phyloP scores from a whole-genome alignment of 2,797 vertebrate genomes.

The Caiman crocodilus region DNA sequence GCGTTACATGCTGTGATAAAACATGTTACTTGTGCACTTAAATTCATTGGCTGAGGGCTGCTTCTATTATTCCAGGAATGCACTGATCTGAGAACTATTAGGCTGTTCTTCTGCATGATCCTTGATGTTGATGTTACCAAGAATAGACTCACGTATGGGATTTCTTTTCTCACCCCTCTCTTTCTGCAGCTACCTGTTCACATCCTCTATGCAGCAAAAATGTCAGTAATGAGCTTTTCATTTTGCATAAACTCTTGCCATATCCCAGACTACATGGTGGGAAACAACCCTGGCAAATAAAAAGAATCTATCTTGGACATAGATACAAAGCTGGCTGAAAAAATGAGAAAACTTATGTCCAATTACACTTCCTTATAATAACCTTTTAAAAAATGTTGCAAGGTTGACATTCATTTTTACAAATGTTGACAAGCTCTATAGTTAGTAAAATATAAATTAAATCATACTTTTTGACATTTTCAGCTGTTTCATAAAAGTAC shows the following conservation, averaged over 20 bases:
- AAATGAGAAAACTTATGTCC: too few species aligned
- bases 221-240: too few species aligned
- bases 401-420: background rate
- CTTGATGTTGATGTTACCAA: background rate
- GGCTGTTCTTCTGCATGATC: background rate
- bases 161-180: too few species aligned
- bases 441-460: background rate
- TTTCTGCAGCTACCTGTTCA: too few species aligned
- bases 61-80: background rate
- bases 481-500: background rate
- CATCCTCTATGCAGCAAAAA: too few species aligned
- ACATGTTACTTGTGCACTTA: background rate
- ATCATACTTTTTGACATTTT: background rate
- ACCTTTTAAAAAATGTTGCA: background rate
- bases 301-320: too few species aligned
- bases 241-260: too few species aligned
- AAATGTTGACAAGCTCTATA: background rate
- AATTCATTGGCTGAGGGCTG: background rate
- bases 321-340: too few species aligned
- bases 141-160: too few species aligned
- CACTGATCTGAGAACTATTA: constrained; percentile 11
- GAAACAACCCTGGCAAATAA: too few species aligned
- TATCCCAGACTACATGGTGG: too few species aligned
- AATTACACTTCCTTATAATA: too few species aligned
- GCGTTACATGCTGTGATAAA: background rate